A percentile compares a stretch with the other conserved stretches of the same genome.
Evolutionary conservation across 2,113 vertebrate genomes (phyloP).

Genomic region (Nematolebias whitei): DNA sequence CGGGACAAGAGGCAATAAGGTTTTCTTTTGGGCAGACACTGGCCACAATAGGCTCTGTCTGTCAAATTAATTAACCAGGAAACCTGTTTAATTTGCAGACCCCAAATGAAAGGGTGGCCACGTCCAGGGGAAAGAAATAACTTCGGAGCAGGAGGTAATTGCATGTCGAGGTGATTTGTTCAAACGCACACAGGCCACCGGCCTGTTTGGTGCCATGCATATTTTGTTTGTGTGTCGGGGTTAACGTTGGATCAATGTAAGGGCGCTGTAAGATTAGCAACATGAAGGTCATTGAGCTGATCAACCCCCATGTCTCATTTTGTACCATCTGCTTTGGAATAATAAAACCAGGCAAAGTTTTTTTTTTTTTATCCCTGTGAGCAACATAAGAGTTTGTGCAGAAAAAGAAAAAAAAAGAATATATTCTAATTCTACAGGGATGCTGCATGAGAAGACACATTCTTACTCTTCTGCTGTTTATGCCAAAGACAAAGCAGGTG

Average conservation of each 20-base stretch:
- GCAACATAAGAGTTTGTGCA: conserved; percentile 22
- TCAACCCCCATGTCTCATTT: conserved; percentile 42
- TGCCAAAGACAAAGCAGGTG: conserved; percentile 67
- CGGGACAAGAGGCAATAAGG: conserved; percentile 66
- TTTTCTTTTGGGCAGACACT: conserved; percentile 65
- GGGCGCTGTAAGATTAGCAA: conserved; percentile 69
- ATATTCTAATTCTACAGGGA: conserved; percentile 51
- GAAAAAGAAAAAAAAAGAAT: conserved; percentile 1
- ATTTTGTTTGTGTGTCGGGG: conserved; percentile 58
- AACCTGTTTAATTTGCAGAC: conserved; percentile 69
- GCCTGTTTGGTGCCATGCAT: conserved; percentile 61
- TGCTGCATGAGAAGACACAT: conserved; percentile 48
- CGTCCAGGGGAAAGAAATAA: conserved; percentile 64
- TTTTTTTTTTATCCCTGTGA: conserved; percentile 37
- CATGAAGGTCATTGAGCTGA: conserved; percentile 67
- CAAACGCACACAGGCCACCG: conserved; percentile 49
- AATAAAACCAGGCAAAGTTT: conserved; percentile 54
- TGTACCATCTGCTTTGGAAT: conserved; percentile 70
- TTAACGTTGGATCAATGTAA: conserved; percentile 73
- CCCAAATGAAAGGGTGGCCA: conserved; percentile 55
- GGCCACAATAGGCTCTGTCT: conserved; percentile 73
- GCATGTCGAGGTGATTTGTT: conserved; percentile 77
- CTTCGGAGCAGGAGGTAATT: conserved; percentile 69
- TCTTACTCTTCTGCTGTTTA: conserved; percentile 59
- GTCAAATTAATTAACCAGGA: conserved; percentile 79